Evolutionary conservation across 2,888 invertebrate genomes (phyloP).

Genomic region (Conomelus anceps): DNA sequence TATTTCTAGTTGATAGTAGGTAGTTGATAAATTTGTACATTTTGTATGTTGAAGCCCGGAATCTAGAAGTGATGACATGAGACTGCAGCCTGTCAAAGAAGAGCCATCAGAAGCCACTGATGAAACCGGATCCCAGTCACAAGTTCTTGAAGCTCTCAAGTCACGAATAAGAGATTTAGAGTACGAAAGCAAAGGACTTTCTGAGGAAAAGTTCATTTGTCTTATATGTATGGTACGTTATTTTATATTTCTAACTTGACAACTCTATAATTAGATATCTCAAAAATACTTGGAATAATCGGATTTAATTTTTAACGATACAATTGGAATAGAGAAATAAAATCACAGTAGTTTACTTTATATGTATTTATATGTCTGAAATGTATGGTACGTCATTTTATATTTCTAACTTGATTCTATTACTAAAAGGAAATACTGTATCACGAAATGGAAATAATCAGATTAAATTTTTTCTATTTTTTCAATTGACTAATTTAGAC

Average conservation of each 20-base stretch:
- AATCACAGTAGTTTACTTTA: too few species aligned
- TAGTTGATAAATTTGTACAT: background rate
- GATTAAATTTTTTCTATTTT: too few species aligned
- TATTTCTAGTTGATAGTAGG: background rate
- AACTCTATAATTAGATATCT: background rate
- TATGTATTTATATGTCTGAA: too few species aligned
- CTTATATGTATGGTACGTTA: constrained; percentile 73
- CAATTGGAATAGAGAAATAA: too few species aligned
- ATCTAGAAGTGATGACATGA: constrained; percentile 5
- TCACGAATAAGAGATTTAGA: constrained; percentile 70
- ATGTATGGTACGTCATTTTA: too few species aligned
- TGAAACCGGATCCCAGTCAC: constrained; percentile 32
- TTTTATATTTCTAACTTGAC: background rate
- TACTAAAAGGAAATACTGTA: too few species aligned
- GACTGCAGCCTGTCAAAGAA: constrained; percentile 30
- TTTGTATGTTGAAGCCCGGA: background rate
- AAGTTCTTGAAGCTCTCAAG: constrained; percentile 64
- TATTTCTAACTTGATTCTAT: too few species aligned
- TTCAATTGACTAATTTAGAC: too few species aligned
- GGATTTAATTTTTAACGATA: too few species aligned
- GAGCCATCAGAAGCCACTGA: constrained; percentile 40
- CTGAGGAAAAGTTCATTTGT: constrained; percentile 66
- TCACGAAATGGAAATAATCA: too few species aligned
- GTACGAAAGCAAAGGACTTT: constrained; percentile 47
- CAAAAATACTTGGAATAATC: too few species aligned